Evolutionary conservation across 2,888 invertebrate species (phyloP), one percentile per base, ranked within the genome.

Genomic region (Lomographa bimaculata): DNA sequence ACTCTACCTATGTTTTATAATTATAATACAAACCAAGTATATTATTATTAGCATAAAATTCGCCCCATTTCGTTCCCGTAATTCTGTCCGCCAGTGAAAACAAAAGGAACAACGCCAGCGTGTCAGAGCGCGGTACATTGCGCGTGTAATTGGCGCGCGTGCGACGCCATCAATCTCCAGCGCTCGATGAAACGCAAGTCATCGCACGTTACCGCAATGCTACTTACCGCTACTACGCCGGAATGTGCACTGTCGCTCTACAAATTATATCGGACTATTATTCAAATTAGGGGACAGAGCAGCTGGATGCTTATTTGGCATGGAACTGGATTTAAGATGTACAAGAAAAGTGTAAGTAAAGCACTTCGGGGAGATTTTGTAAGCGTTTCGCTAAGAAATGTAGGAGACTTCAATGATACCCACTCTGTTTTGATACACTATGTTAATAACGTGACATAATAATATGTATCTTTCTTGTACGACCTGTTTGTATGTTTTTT

Each of bases 171-270:
- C 84, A 89, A 87, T 89, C 87, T 86, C 86, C 60, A 75, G 69
- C 83, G 80, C 80, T 79, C 84, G 81, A 87, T 84, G 83, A 81
- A 85, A 79, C 73, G 87, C 86, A 82, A 86, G 81, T 89, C 87
- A 89, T 77, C 74, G 60, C 70, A 71, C 28, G 14, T 14, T 14
- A 14, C 14, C 42, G 25, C 42, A 40, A 29, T 28, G 40, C 17
- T 14, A 20, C 37, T 17, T 14, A 26, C 43, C 42, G 39, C 45
- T 50, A 29, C 19, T 38, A 11, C 53, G 42, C 43, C 30, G 40
- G 46, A 43, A 46, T 49, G 39, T 52, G 36, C 39, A 36, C 44
- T 42, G 44, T 47, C 49, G 46, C 38, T 38, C 25, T 41, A 41
- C 41, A 53, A 47, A 49, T 45, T 39, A 51, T 46, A 32, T 38